Conservation (phyloP, 2,113 vertebrate genomes). For the Telmatochromis sp. region DNA sequence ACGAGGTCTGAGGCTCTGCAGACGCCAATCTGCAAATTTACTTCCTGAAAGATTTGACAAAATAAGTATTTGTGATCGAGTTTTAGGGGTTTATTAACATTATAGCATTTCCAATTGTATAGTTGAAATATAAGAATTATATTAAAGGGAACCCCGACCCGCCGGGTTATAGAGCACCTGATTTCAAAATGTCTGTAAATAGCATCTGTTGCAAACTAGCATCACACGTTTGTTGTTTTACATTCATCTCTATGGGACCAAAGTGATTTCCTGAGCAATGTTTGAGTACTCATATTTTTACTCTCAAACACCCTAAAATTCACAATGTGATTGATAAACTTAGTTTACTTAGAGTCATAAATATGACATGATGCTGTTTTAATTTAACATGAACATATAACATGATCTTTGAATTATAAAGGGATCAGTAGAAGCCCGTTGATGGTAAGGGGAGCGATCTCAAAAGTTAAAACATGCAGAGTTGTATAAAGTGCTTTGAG, state of each 20-base stretch:
- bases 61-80: neutral
- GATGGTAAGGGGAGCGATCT: neutral
- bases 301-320: neutral
- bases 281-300: neutral
- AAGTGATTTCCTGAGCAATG: neutral
- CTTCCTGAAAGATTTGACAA: neutral
- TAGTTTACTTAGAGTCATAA: fast-evolving
- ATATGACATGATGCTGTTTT: neutral
- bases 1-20: neutral
- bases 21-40: neutral
- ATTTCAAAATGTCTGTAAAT: neutral
- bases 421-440: neutral
- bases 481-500: neutral
- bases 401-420: neutral
- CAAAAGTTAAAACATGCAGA: fast-evolving
- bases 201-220: neutral
- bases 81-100: neutral
- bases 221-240: neutral
- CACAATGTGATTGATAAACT: fast-evolving
- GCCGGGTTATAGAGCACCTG: neutral
- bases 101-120: neutral
- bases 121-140: neutral
- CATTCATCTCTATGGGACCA: neutral
- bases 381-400: neutral
- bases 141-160: neutral